Percentiles rank a stretch among this genome's conserved stretches.
phyloP scores from a whole-genome alignment of 1,140 invertebrate genomes.

The Aphis gossypii region DNA sequence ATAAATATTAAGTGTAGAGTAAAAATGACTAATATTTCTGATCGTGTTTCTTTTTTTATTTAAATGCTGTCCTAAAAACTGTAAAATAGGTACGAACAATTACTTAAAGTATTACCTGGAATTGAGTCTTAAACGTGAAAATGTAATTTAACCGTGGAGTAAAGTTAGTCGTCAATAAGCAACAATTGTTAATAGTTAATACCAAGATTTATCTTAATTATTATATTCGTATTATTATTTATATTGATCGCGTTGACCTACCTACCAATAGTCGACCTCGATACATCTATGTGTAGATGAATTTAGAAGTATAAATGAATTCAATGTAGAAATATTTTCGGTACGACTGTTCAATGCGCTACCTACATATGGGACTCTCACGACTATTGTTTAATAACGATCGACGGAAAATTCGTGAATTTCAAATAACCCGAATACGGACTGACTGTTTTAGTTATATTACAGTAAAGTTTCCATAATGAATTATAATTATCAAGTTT shows the following conservation, averaged over 20 bases:
- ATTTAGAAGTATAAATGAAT: not conserved
- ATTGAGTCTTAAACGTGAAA: not conserved
- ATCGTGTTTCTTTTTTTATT: not conserved
- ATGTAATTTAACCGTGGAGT: not conserved
- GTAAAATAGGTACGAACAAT: not conserved
- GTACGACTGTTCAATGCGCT: not conserved
- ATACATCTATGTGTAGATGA: not conserved
- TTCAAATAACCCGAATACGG: not conserved
- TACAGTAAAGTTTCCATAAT: not conserved
- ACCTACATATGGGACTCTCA: not conserved
- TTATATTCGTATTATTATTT: not conserved
- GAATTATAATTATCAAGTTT: slow-evolving; percentile 9
- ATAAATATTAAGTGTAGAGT: not conserved
- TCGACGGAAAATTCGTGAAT: not conserved
- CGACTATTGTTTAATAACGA: not conserved
- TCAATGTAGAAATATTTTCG: not conserved
- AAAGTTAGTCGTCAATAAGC: too few relatives aligned
- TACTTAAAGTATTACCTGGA: not conserved
- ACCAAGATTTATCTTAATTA: not conserved
- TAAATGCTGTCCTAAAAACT: not conserved
- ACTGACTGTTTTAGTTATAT: not conserved
- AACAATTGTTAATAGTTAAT: not conserved
- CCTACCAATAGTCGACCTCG: not conserved
- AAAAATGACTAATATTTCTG: not conserved
- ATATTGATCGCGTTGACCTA: not conserved